Evolutionary conservation across 2,113 vertebrate genomes (phyloP).

Genomic region (Halcyon malimbica): DNA sequence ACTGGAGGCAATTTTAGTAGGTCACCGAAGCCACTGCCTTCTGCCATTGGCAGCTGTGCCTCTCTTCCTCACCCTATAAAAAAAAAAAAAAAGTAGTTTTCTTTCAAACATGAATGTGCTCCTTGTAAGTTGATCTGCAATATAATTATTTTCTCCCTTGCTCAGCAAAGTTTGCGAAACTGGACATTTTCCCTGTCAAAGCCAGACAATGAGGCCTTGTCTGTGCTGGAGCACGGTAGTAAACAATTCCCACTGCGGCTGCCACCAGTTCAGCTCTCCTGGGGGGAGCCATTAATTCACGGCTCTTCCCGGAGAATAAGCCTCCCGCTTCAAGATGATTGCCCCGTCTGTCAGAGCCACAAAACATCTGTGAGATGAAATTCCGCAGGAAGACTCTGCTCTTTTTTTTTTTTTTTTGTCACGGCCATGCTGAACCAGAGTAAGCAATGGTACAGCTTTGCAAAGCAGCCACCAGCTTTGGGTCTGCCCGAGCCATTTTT

Average conservation of each 20-base stretch:
- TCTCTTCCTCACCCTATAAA: background rate
- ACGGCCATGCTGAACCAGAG: background rate
- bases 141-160: conserved; percentile 69
- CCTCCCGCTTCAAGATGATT: background rate
- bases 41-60: background rate
- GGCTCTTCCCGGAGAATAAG: conserved; percentile 3
- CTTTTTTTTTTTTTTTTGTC: background rate
- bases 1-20: background rate
- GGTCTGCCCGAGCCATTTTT: background rate
- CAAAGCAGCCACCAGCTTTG: accelerated
- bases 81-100: conserved; percentile 19
- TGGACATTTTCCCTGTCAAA: conserved; percentile 38
- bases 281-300: background rate
- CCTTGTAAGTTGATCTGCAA: conserved; percentile 57
- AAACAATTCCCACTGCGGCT: conserved; percentile 47
- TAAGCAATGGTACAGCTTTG: background rate
- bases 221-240: background rate
- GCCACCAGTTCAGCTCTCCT: background rate
- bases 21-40: background rate
- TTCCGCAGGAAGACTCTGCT: background rate
- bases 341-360: background rate
- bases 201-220: conserved; percentile 65
- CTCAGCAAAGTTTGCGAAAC: conserved; percentile 66
- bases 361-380: background rate
- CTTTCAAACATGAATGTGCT: conserved; percentile 51